phyloP scores from a whole-genome alignment of 2,888 invertebrate species.

The Cistogaster globosa region DNA sequence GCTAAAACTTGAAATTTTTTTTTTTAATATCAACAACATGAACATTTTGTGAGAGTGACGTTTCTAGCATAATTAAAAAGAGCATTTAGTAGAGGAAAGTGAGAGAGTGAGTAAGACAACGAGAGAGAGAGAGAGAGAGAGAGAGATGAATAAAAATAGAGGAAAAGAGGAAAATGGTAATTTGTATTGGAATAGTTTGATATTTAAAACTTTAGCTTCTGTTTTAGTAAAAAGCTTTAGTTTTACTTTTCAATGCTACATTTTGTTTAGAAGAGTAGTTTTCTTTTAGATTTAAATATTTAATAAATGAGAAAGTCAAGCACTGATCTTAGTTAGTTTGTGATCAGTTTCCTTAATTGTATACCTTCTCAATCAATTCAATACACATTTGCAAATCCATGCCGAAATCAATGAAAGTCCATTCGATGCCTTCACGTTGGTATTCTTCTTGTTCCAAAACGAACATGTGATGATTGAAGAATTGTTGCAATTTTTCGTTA shows the following conservation, averaged over 20 bases:
- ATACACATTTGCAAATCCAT: slow-evolving; percentile 93
- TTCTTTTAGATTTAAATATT: not conserved
- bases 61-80: slow-evolving; percentile 24
- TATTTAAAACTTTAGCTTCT: slow-evolving; percentile 17
- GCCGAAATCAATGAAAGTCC: slow-evolving; percentile 97
- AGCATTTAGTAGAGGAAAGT: not conserved
- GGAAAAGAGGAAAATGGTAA: not conserved
- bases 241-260: slow-evolving; percentile 56
- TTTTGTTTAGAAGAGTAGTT: slow-evolving; percentile 39
- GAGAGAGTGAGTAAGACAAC: not conserved
- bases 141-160: too few relatives aligned
- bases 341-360: slow-evolving; percentile 39
- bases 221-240: slow-evolving; percentile 52
- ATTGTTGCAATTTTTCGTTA: slow-evolving; percentile 96
- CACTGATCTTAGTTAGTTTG: slow-evolving; percentile 22
- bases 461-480: slow-evolving; percentile 98
- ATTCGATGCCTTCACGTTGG: slow-evolving; percentile 94
- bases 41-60: not conserved
- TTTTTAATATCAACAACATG: not conserved
- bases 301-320: slow-evolving; percentile 28
- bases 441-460: slow-evolving; percentile 97
- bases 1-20: not conserved
- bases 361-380: slow-evolving; percentile 90
- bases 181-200: not conserved
- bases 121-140: not conserved